Evolutionary conservation across 2,113 vertebrate species (phyloP), one percentile per base, ranked within the genome.

Genomic region (Grantiella picta): DNA sequence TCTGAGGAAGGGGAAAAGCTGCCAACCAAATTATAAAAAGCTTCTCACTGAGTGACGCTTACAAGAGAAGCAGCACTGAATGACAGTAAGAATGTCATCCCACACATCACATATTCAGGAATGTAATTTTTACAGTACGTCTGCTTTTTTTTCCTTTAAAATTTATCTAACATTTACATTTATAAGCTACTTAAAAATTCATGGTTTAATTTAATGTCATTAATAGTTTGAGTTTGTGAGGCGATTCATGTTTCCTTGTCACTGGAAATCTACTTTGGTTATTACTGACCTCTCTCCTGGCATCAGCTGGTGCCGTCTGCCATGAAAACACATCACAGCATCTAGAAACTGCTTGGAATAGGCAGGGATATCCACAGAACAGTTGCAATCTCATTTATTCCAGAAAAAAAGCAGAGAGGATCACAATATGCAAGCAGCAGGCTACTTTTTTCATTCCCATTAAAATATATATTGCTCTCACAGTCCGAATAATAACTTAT

Each of bases 401-500:
- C n/a, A 78, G 25, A 70, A 87, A 65, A 80, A 59, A 78, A 73
- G 10, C 5, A 69, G 69, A 56, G 53, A 82, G 7, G 10, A 93
- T 17, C 15, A 63, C 3, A 9, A 50, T 16, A 77, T 11, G 16
- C 47, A 86, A 94, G 78, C 17, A 88, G 52, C 25, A 78, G 72
- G 23, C 20, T 89, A 50, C 20, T 63, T 81, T 92, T 86, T 70
- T 23, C 47, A 45, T 47, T 77, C 38, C 65, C 29, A 76, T 95
- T 93, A 91, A 90, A 88, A 89, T 52, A 61, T 33, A 38, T 71
- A 44, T 78, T 96, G 76, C 27, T 56, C 44, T 93, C 61, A 68
- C 27, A 92, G 57, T 44, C 63, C 88, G 70, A 81, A 91, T 80
- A 95, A 90, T 70, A 72, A 47, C 96, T 89, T 91, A 82, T 69